Base-by-base conservation (phyloP, 2,797 vertebrate species). In the Petrocephalus schoutedeni region DNA sequence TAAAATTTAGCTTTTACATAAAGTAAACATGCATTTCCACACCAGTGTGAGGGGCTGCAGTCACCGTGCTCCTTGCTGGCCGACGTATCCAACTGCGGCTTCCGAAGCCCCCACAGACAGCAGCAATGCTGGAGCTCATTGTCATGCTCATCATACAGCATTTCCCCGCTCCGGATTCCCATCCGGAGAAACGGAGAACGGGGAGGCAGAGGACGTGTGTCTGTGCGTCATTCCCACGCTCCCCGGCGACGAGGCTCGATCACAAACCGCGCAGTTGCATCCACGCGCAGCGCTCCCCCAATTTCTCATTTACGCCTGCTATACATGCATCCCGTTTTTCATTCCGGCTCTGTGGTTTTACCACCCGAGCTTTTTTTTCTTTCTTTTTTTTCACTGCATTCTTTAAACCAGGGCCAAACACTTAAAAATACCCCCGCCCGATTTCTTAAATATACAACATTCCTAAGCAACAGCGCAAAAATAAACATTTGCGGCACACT, bases 391-490 rank as follows among this genome's bases (percentile, higher is more conserved):
- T 89, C 89, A 90, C 89, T 53, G 41, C 88, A 86, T 91, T 90
- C 89, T 90, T 90, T 90, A 7, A 41, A 89, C 84, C 49, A 56
- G 85, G 87, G 87, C 67, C 88, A 90, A 90, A 90, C 86, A 88
- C 88, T 89, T 89, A 71, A 88, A 89, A 64, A 84, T 86, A 89
- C 83, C 88, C 82, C 88, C 58, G 77, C 89, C 32, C 80, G 54
- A 85, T 91, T 90, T 89, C 86, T 91, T 64, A 89, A 89, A 89
- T 88, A 90, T 87, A 90, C 88, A 90, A 64, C 57, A 91, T 91
- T 89, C 89, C 89, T 89, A 88, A 91, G 89, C 91, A 90, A 90
- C 88, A 71, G 6, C 58, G 90, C 84, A 85, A 90, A 91, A 92
- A 91, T 90, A 89, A 90, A 71, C 89, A 64, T 41, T 71, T 80